Evolutionary conservation across 2,113 vertebrate genomes (phyloP).

Genomic region (Hymenochirus boettgeri): DNA sequence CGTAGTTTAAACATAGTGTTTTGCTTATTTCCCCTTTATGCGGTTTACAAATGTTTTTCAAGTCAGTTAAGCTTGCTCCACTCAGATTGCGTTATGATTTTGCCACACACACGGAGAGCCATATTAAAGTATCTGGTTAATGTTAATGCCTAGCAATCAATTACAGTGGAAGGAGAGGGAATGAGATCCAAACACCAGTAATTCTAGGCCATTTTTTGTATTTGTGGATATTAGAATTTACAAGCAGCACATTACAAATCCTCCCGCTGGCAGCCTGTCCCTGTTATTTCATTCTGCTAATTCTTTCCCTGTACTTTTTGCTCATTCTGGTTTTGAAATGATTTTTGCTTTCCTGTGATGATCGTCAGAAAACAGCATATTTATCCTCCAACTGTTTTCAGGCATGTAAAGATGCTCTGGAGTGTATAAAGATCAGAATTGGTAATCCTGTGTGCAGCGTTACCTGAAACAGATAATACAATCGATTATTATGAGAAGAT

Average conservation of each 20-base stretch:
- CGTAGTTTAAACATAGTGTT: no score
- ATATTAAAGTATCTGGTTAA: no score
- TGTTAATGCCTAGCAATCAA: no score
- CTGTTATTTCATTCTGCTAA: neutral
- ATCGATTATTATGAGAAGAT: neutral
- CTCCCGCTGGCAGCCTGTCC: neutral
- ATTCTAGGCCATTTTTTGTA: no score
- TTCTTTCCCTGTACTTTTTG: slow-evolving; percentile 14
- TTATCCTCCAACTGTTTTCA: slow-evolving; percentile 40
- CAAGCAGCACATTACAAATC: neutral
- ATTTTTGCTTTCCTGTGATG: slow-evolving; percentile 38
- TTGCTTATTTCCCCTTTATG: no score
- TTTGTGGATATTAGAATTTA: neutral
- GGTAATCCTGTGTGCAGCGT: slow-evolving; percentile 91
- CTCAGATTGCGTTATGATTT: no score
- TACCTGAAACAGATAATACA: slow-evolving; percentile 65
- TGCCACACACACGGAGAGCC: no score
- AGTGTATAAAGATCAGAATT: slow-evolving; percentile 89
- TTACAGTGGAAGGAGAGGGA: no score
- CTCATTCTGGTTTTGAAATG: slow-evolving; percentile 8
- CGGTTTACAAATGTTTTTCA: no score
- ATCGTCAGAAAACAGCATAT: slow-evolving; percentile 47
- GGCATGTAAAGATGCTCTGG: slow-evolving; percentile 66
- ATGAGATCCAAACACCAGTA: no score
- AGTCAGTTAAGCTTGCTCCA: no score